A percentile compares a stretch with the other conserved stretches of the same genome.
Conservation (phyloP, 1,140 invertebrate genomes). For the Heliconius congener region DNA sequence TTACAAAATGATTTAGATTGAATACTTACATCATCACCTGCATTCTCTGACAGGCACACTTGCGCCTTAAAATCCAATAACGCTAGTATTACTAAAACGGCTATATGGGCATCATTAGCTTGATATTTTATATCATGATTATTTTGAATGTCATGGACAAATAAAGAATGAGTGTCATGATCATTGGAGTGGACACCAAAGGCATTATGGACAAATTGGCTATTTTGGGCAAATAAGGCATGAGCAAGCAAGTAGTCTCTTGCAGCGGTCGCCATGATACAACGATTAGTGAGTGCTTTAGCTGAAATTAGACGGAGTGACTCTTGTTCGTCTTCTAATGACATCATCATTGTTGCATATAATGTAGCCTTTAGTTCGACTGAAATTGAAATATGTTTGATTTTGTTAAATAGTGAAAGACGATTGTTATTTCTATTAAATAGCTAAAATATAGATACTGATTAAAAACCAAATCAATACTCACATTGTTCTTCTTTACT, state of each 20-base stretch:
- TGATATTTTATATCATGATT: no score
- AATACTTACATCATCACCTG: conserved; percentile 56
- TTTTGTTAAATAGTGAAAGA: no score
- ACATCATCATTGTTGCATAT: conserved; percentile 51
- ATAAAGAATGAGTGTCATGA: no score
- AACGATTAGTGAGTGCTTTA: conserved; percentile 22
- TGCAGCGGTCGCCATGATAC: not conserved
- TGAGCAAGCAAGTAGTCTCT: conserved; percentile 3
- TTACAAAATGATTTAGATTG: not conserved
- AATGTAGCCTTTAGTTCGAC: conserved; percentile 57
- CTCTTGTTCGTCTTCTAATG: conserved; percentile 63
- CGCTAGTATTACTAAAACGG: conserved; percentile 43
- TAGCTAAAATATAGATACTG: no score
- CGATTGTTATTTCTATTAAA: not conserved
- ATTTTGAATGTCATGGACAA: no score
- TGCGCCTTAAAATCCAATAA: conserved; percentile 59
- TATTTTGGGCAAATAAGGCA: not conserved
- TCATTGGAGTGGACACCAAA: not conserved
- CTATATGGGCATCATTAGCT: not conserved
- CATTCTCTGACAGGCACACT: conserved; percentile 54
- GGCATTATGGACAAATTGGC: not conserved
- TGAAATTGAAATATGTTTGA: conserved; percentile 38
- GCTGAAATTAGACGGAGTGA: conserved; percentile 40
- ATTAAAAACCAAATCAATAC: conserved; percentile 29
- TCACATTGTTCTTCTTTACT: conserved; percentile 56